Evolutionary conservation across 2,797 vertebrate species (phyloP), one percentile per base, ranked within the genome.

Genomic region (Chanos chanos): DNA sequence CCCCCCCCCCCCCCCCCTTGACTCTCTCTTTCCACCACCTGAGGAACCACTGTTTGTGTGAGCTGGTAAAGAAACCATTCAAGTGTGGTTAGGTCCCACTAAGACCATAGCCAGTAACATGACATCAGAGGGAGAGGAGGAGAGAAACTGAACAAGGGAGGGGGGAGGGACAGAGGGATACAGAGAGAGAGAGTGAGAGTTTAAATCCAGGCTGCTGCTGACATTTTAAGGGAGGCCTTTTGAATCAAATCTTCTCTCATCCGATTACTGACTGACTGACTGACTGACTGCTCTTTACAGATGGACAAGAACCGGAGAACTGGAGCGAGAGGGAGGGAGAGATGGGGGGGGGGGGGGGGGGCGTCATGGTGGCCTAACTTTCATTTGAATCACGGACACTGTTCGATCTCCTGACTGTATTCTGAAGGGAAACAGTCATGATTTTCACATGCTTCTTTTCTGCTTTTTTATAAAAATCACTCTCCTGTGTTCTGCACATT

Each of bases 191-290:
- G 82, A 82, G 82, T 85, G 81, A 76, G 74, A 52, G 69, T 86
- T 86, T 87, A 91, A 90, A 90, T 89, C 89, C 87, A 70, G 80
- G 79, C 78, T 83, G 79, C 78, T 83, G 81, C 83, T 85, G 83
- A 89, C 83, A 86, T 87, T 89, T 89, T 87, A 86, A 89, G 76
- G 71, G 81, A 79, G 77, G 83, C 83, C 82, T 88, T 88, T 88
- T 86, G 88, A 86, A 84, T 88, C 85, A 87, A 89, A 89, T 88
- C 87, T 89, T 85, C 85, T 89, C 81, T 87, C 83, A 89, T 89
- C 84, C 81, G 80, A 89, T 87, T 90, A 91, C 86, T 85, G 91
- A n/a, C n/a, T n/a, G n/a, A n/a, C n/a, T n/a, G n/a, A 91, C 86
- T 85, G 91, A n/a, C n/a, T n/a, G n/a, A 91, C 90, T 94, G 73